A percentile compares a stretch with the other conserved stretches of the same genome.
Conservation (phyloP, 2,888 invertebrate genomes). For the Balanococcus diminutus region DNA sequence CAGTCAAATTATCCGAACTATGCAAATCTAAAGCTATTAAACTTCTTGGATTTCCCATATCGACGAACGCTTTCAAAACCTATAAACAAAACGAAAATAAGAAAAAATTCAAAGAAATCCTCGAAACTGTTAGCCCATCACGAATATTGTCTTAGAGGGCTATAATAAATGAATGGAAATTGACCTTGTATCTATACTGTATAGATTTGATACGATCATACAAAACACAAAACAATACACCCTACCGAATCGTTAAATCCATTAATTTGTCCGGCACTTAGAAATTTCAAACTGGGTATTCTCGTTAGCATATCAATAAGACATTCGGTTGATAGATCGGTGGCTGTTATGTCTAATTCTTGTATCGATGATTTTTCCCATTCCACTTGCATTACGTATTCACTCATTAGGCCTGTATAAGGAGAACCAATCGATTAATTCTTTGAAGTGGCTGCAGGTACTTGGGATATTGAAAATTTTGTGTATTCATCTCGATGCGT, state of each 20-base stretch:
- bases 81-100: conserved; percentile 59
- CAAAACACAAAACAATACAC: too few relatives aligned
- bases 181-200: background rate
- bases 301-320: conserved; percentile 89
- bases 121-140: background rate
- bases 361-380: conserved; percentile 96
- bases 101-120: background rate
- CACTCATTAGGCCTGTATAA: conserved; percentile 61
- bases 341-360: conserved; percentile 96
- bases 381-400: conserved; percentile 92
- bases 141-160: too few relatives aligned
- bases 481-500: conserved; percentile 59
- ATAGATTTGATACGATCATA: too few relatives aligned
- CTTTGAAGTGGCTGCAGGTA: background rate
- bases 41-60: conserved; percentile 76
- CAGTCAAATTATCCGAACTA: conserved; percentile 92
- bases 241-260: conserved; percentile 92
- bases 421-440: background rate
- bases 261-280: conserved; percentile 96
- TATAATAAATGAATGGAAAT: too few relatives aligned
- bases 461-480: background rate
- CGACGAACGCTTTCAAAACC: conserved; percentile 88
- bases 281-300: conserved; percentile 82
- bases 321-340: conserved; percentile 92
- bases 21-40: conserved; percentile 90